phyloP scores from a whole-genome alignment of 2,113 vertebrate species.

The Corynorhinus townsendii region DNA sequence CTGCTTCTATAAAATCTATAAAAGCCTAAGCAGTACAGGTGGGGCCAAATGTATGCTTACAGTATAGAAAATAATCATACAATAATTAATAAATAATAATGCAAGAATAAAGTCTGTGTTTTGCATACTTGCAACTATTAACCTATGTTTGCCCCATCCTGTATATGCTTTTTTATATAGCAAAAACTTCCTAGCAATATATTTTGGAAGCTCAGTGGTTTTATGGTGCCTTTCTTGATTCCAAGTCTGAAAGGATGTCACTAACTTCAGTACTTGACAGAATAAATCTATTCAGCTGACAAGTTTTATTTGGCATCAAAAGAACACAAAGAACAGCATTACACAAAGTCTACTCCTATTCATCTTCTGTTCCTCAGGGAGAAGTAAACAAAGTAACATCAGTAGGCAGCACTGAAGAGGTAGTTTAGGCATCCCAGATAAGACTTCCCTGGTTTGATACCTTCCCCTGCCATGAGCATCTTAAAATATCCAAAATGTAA shows the following conservation, averaged over 20 bases:
- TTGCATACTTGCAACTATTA: not conserved
- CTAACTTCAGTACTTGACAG: not conserved
- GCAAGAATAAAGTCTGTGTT: not conserved
- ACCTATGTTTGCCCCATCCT: not conserved
- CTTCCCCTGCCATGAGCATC: not conserved
- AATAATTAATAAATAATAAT: not conserved
- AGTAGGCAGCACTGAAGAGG: not conserved
- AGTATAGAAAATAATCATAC: not conserved
- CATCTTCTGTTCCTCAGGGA: not conserved
- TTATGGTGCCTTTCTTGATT: not conserved
- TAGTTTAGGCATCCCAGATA: not conserved
- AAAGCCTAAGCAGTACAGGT: not conserved
- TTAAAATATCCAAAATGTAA: not conserved
- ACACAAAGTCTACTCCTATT: not conserved
- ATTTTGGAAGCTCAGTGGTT: not conserved
- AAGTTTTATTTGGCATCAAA: conserved; percentile 8
- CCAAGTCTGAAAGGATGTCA: not conserved
- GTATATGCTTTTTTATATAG: not conserved
- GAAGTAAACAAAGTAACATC: not conserved
- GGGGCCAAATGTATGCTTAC: not conserved
- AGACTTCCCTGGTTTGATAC: not conserved
- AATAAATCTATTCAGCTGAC: not conserved
- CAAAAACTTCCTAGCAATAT: not conserved
- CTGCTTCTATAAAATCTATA: not conserved
- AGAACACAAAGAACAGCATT: not conserved